A percentile compares a stretch with the other conserved stretches of the same genome.
phyloP scores from a whole-genome alignment of 2,888 invertebrate genomes.

The Drosophila multiciliata region DNA sequence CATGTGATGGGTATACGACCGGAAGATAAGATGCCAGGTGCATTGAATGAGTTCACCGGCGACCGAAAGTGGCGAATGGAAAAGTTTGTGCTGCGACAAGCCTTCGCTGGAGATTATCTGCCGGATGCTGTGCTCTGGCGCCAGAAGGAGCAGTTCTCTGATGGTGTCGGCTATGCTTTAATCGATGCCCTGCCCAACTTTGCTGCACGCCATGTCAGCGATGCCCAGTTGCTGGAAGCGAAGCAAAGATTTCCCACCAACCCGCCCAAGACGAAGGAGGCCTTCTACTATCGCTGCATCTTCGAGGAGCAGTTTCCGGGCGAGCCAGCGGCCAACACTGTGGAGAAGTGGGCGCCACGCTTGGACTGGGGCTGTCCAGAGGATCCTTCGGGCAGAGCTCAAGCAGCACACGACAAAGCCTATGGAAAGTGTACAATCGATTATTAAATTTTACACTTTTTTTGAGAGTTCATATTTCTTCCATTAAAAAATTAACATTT shows the following conservation, averaged over 20 bases:
- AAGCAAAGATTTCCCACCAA: slow-evolving; percentile 87
- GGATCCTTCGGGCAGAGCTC: slow-evolving; percentile 82
- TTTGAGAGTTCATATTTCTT: background rate
- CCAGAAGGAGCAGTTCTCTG: slow-evolving; percentile 93
- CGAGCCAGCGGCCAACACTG: slow-evolving; percentile 72
- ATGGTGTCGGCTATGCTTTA: slow-evolving; percentile 82
- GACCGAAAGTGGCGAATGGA: slow-evolving; percentile 86
- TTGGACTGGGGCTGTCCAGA: slow-evolving; percentile 82
- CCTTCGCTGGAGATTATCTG: slow-evolving; percentile 90
- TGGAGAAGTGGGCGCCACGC: slow-evolving; percentile 81
- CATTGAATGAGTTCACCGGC: slow-evolving; percentile 59
- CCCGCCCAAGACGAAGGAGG: slow-evolving; percentile 90
- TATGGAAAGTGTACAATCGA: slow-evolving; percentile 42
- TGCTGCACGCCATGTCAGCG: slow-evolving; percentile 87
- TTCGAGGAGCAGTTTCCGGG: slow-evolving; percentile 80
- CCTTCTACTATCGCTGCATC: slow-evolving; percentile 88
- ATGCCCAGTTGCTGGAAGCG: slow-evolving; percentile 86
- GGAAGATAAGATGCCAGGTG: slow-evolving; percentile 88
- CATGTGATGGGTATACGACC: slow-evolving; percentile 90
- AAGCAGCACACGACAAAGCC: slow-evolving; percentile 63
- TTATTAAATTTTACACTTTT: background rate
- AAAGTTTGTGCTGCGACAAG: slow-evolving; percentile 92
- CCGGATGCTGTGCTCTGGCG: slow-evolving; percentile 95
- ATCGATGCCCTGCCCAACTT: slow-evolving; percentile 77
- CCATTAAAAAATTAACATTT: background rate